Evolutionary conservation across 2,797 vertebrate genomes (phyloP).

Genomic region (Coluber constrictor): DNA sequence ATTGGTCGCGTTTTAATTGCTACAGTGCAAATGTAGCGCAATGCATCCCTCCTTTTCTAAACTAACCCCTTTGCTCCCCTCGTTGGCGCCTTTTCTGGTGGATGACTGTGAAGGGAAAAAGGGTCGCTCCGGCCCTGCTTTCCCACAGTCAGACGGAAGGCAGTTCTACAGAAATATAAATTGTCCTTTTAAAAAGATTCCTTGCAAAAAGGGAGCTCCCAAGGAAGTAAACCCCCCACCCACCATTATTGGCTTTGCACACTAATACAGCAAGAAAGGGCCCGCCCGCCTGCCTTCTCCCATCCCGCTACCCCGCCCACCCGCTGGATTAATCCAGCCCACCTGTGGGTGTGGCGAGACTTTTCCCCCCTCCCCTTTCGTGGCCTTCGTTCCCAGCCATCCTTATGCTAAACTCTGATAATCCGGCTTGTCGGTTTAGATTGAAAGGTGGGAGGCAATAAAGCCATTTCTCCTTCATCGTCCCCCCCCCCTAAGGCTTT

Average conservation of each 20-base stretch:
- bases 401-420: neutral
- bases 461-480: neutral
- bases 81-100: neutral
- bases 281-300: neutral
- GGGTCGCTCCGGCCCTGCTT: neutral
- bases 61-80: neutral
- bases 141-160: neutral
- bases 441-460: neutral
- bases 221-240: neutral
- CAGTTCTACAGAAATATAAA: neutral
- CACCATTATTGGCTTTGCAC: neutral
- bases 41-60: neutral
- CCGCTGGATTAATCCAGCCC: neutral
- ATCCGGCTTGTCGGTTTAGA: neutral
- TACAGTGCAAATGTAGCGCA: neutral
- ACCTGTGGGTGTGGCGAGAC: neutral
- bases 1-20: neutral
- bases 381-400: slow-evolving; percentile 17
- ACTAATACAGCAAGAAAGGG: neutral
- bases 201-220: no score
- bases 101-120: no score
- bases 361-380: slow-evolving; percentile 6
- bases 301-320: neutral
- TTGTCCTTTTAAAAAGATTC: no score
- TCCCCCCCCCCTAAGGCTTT: no score